Evolutionary conservation across 2,888 invertebrate species (phyloP).

Genomic region (Podabrus alpinus): DNA sequence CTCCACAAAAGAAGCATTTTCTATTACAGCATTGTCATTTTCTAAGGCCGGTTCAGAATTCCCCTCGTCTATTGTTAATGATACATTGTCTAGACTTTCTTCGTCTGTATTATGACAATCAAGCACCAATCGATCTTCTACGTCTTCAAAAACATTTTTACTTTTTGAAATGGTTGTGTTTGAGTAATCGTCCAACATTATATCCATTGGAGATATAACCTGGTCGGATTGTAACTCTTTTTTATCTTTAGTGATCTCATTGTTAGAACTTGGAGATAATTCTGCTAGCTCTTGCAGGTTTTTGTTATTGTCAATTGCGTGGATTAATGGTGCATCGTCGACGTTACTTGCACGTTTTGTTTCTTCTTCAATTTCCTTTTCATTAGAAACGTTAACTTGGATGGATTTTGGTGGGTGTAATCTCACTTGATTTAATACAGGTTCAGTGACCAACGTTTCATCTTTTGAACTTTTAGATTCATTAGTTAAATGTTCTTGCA

Average conservation of each 20-base stretch:
- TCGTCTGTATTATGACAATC: background rate
- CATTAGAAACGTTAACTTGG: background rate
- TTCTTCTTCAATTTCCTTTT: background rate
- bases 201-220: background rate
- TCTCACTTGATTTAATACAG: background rate
- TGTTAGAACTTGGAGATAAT: background rate
- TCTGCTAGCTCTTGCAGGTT: background rate
- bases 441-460: background rate
- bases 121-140: background rate
- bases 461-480: background rate
- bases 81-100: background rate
- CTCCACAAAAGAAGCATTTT: background rate
- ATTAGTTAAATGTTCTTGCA: background rate
- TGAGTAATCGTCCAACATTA: background rate
- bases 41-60: background rate
- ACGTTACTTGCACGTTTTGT: background rate
- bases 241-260: background rate
- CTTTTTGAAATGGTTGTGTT: background rate
- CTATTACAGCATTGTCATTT: background rate
- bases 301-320: background rate
- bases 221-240: background rate
- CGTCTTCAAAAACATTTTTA: background rate
- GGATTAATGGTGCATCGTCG: background rate
- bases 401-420: background rate
- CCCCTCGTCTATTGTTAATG: background rate